A percentile compares a stretch with the other conserved stretches of the same genome.
Evolutionary conservation across 2,888 invertebrate genomes (phyloP).

Genomic region (Hyposoter didymator): DNA sequence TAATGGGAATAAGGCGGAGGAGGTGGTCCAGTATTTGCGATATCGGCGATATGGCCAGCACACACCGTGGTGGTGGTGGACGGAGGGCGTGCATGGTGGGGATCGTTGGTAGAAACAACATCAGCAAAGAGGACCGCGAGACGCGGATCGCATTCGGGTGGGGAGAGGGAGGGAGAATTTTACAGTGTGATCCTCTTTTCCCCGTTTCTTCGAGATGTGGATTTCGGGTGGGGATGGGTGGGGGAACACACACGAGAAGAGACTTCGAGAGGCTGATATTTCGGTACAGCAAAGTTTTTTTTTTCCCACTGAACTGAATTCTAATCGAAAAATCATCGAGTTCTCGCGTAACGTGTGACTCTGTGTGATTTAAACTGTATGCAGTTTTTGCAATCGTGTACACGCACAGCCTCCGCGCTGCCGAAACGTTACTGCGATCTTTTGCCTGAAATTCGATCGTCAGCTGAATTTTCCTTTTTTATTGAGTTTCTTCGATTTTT

Average conservation of each 20-base stretch:
- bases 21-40: slow-evolving; percentile 23
- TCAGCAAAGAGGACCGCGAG: slow-evolving; percentile 11
- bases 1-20: not conserved
- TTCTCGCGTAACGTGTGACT: slow-evolving; percentile 77
- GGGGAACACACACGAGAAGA: slow-evolving; percentile 57
- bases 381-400: too few relatives aligned
- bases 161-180: slow-evolving; percentile 51
- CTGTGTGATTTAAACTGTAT: too few relatives aligned
- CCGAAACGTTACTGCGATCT: too few relatives aligned
- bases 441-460: too few relatives aligned
- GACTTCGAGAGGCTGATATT: slow-evolving; percentile 26
- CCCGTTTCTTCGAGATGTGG: slow-evolving; percentile 28
- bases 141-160: slow-evolving; percentile 44
- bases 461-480: not conserved
- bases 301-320: slow-evolving; percentile 78
- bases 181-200: slow-evolving; percentile 42
- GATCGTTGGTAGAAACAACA: slow-evolving; percentile 54
- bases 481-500: not conserved
- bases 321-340: slow-evolving; percentile 82
- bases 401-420: too few relatives aligned
- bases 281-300: slow-evolving; percentile 3
- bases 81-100: slow-evolving; percentile 49
- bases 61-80: slow-evolving; percentile 41
- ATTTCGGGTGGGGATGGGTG: slow-evolving; percentile 61
- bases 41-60: not conserved